Conservation (phyloP, 2,113 vertebrate species). For the Myotis yumanensis region DNA sequence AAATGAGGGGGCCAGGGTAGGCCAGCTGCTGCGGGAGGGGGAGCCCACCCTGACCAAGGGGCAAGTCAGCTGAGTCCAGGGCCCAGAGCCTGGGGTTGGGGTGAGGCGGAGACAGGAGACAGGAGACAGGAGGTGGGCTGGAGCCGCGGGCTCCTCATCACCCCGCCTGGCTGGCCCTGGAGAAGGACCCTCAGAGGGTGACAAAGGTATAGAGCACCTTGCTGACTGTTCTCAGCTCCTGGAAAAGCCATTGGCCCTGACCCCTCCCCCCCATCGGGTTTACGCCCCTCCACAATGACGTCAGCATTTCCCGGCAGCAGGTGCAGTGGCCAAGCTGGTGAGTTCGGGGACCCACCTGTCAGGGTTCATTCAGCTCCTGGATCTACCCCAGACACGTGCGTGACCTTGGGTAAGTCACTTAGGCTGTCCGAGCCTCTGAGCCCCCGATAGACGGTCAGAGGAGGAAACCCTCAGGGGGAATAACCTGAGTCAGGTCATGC, state of each 20-base stretch:
- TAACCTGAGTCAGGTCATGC: background rate
- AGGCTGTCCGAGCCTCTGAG: background rate
- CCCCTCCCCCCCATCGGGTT: no score
- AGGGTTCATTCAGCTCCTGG: background rate
- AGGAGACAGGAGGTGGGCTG: background rate
- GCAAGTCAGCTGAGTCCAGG: background rate
- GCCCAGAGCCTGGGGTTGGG: background rate
- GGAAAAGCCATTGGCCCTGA: background rate
- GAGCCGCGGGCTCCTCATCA: background rate
- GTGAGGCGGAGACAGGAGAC: background rate
- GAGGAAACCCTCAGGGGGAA: background rate
- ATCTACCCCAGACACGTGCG: background rate
- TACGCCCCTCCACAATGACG: background rate
- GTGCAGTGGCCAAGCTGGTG: background rate
- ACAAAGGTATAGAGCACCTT: background rate
- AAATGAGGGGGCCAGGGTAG: background rate
- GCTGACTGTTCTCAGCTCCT: background rate
- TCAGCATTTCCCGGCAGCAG: background rate
- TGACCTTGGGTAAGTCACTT: background rate
- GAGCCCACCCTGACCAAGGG: background rate
- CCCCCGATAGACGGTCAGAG: background rate
- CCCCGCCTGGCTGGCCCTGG: fast-evolving
- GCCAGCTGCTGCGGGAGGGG: background rate
- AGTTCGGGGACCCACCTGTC: background rate
- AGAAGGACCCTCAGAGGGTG: background rate